phyloP scores from a whole-genome alignment of 2,888 invertebrate genomes.

The Oxyteleia sp. region DNA sequence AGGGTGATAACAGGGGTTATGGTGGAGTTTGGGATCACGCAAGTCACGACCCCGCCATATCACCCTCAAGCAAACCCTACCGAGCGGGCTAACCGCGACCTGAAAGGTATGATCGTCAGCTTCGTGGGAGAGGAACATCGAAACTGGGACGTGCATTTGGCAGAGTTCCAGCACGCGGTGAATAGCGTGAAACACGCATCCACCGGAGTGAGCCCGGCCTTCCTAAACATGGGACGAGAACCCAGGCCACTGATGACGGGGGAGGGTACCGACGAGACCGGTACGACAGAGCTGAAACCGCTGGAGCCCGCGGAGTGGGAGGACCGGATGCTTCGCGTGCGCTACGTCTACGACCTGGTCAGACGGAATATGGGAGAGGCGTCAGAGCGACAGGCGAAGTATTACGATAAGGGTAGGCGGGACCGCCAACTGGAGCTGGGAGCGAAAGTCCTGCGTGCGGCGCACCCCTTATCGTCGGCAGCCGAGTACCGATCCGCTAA shows the following conservation, averaged over 20 bases:
- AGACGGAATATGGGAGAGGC: conserved; percentile 9
- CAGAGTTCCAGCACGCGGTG: too few relatives aligned
- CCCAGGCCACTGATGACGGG: not conserved
- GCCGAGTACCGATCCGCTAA: not conserved
- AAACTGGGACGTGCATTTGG: too few relatives aligned
- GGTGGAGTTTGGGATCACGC: not conserved
- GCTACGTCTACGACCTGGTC: not conserved
- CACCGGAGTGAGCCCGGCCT: too few relatives aligned
- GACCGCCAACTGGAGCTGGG: not conserved
- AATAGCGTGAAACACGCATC: too few relatives aligned
- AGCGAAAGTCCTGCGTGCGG: not conserved
- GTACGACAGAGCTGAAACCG: too few relatives aligned
- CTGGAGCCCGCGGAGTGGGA: not conserved
- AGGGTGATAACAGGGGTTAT: too few relatives aligned
- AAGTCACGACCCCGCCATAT: not conserved
- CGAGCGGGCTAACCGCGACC: not conserved
- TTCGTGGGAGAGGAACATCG: too few relatives aligned
- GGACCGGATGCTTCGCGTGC: not conserved
- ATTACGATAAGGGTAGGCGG: not conserved
- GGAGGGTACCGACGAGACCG: too few relatives aligned
- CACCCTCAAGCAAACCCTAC: conserved; percentile 12
- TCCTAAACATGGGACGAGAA: too few relatives aligned
- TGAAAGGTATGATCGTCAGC: too few relatives aligned
- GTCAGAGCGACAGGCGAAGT: not conserved
- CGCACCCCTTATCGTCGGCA: not conserved